Evolutionary conservation across 2,113 vertebrate genomes (phyloP), one percentile per base, ranked within the genome.

Genomic region (Pipra filicauda): DNA sequence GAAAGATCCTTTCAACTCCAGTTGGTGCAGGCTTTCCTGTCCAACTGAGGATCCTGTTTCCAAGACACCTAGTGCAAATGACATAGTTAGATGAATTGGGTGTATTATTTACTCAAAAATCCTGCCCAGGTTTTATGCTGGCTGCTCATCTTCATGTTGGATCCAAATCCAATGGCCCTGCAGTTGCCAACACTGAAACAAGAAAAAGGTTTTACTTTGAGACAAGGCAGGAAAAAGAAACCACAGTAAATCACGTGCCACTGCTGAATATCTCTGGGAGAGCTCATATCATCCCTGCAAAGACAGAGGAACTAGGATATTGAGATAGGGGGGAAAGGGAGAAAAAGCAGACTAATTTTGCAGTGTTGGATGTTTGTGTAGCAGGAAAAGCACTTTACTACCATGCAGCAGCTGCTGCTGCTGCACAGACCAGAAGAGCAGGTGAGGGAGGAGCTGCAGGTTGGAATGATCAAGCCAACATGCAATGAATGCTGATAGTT

Each of bases 111-210:
- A 43, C 80, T 86, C 48, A 15, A 86, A 74, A 88, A 95, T 39
- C 31, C 54, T 1, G 2, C 41, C 54, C 79, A 66, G 80, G 44
- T 90, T 95, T 94, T 77, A 78, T 69, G 84, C 65, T 96, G 93
- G 91, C 85, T 88, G 78, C 78, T 94, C 75, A 81, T 86, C 79
- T 86, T 80, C 49, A 2, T 30, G 13, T 39, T 82, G 72, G 49
- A 95, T 88, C 89, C 91, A 95, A 93, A 83, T 80, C 62, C 65
- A 93, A 46, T 49, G 35, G 21, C 72, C 24, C 49, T 91, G 31
- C 72, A 46, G 31, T 46, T 94, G 88, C 65, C 89, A 91, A 73
- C 54, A 55, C 15, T 48, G 37, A 76, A 87, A 92, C 20, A 65
- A 85, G 57, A 49, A 67, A 71, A 81, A 75, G 69, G 61, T 85